phyloP scores from a whole-genome alignment of 2,113 vertebrate genomes.

The Rhabdomys dilectus region DNA sequence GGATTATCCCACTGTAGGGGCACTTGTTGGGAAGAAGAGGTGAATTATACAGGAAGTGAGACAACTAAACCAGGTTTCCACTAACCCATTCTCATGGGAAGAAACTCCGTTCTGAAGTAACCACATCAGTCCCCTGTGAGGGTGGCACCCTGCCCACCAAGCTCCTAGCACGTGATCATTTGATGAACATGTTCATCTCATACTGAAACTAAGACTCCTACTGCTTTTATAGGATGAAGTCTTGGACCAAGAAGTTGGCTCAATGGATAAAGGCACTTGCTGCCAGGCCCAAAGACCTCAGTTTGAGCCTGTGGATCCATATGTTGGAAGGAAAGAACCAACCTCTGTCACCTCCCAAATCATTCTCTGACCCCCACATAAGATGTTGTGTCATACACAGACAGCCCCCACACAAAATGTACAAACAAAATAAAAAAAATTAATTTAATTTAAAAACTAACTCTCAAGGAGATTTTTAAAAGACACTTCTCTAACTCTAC shows the following conservation, averaged over 20 bases:
- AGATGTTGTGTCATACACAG: background rate
- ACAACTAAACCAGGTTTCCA: background rate
- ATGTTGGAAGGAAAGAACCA: background rate
- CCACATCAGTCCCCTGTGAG: background rate
- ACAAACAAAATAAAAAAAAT: too few relatives aligned
- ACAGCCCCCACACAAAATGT: background rate
- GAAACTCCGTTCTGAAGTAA: background rate
- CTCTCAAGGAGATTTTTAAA: background rate
- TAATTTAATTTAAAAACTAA: background rate
- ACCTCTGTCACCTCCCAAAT: background rate
- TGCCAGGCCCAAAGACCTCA: background rate
- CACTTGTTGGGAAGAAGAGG: background rate
- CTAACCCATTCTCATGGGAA: background rate
- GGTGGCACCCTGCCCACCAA: background rate
- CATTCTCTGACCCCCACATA: background rate
- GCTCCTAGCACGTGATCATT: background rate
- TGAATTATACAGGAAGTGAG: background rate
- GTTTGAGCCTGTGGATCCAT: background rate
- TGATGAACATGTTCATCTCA: background rate
- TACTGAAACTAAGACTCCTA: background rate
- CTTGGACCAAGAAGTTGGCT: background rate
- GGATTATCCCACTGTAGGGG: background rate
- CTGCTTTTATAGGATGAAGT: background rate
- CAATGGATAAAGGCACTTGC: background rate
- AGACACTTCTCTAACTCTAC: background rate